A percentile compares a stretch with the other conserved stretches of the same genome.
Evolutionary conservation across 2,797 vertebrate genomes (phyloP).

Genomic region (Falco rusticolus): DNA sequence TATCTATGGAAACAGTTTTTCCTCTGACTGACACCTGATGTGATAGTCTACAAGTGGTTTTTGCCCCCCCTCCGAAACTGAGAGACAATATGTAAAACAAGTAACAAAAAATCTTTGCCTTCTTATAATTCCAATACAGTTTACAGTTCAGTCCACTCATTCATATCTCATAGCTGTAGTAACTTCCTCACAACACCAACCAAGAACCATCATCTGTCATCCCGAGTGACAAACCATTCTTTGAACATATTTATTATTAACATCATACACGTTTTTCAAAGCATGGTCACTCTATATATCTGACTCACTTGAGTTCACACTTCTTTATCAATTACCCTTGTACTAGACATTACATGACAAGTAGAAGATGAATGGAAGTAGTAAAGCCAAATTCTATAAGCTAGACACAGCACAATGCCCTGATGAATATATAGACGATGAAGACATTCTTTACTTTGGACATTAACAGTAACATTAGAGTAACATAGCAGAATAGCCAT

Average conservation of each 20-base stretch:
- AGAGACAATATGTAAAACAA: neutral
- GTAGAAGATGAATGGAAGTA: slow-evolving; percentile 28
- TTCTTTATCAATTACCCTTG: slow-evolving; percentile 49
- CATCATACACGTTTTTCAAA: slow-evolving; percentile 39
- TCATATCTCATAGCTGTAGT: neutral
- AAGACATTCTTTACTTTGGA: slow-evolving; percentile 25
- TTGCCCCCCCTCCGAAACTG: neutral
- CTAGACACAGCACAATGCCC: neutral
- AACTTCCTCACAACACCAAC: neutral
- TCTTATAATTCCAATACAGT: neutral
- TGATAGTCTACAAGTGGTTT: neutral
- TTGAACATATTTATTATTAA: slow-evolving; percentile 43
- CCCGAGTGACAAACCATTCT: slow-evolving; percentile 18
- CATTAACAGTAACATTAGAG: neutral
- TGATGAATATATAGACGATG: neutral
- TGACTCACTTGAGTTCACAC: slow-evolving; percentile 23
- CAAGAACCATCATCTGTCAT: neutral
- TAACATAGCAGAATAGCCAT: neutral
- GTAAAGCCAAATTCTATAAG: slow-evolving; percentile 13
- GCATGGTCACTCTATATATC: slow-evolving; percentile 34
- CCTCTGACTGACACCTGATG: neutral
- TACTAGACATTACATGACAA: slow-evolving; percentile 31
- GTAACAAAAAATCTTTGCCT: neutral
- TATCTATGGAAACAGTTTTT: neutral
- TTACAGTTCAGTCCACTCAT: neutral